Evolutionary conservation across 2,113 vertebrate species (phyloP), one percentile per base, ranked within the genome.

Genomic region (Amphiprion ocellaris): DNA sequence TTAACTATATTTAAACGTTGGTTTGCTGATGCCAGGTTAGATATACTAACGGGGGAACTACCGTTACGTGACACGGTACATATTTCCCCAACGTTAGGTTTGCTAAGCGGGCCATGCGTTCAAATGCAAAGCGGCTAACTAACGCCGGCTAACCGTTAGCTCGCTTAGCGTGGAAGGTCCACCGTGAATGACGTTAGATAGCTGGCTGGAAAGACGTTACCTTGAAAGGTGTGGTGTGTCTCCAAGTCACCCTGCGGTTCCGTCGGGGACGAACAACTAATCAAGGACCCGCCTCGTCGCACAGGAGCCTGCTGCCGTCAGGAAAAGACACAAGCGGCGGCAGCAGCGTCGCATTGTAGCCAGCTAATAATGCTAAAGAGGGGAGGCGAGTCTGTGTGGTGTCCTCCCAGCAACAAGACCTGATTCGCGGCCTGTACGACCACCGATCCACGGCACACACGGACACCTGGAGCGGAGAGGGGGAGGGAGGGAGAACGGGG

Each of bases 401-500:
- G 87, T 85, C 93, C 92, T 93, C 93, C 94, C 90, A 91, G 87
- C 90, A 89, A 90, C 92, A 77, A 82, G 77, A 90, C 39, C 84
- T 82, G 77, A 89, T 71, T 63, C 85, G 79, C 87, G 92, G 93
- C 93, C 93, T 90, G 87, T 47, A 61, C 77, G 81, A 77, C 84
- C 78, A 71, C 84, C 70, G 75, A 77, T 82, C 79, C 86, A 3
- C 81, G 82, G 89, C 67, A 80, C 76, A 59, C 70, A 63, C 53
- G 49, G 54, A 30, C 26, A 21, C 71, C 67, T 44, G 62, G 58
- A 19, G 44, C 24, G n/a, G 28, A 61, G 60, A 23, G 8, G 6
- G 41, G 10, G 49, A 7, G 16, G 47, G 47, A 49, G 49, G 49
- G 49, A n/a, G 49, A 9, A 9, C 8, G n/a, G 12, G 4, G 44